Base-by-base conservation (phyloP, 2,113 vertebrate species). In the Connochaetes taurinus region DNA sequence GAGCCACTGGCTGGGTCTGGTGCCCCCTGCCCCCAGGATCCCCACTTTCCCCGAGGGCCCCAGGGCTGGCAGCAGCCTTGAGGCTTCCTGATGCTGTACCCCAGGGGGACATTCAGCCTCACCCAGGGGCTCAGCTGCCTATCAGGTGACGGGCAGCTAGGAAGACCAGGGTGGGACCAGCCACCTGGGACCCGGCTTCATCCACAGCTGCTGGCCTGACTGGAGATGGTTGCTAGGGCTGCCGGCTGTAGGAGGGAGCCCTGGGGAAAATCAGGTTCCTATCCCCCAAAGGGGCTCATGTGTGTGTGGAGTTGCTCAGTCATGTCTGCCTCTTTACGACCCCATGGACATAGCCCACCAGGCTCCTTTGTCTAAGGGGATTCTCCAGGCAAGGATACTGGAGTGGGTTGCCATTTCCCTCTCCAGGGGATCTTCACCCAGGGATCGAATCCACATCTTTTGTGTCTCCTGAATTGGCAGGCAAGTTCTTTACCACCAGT, bases 101-200 rank as follows among this genome's bases (percentile, higher is more conserved):
- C 58, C 60, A 92, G 74, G 58, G 94, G 95, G 87, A 67, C 60
- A 94, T 96, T 57, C 84, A 92, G 19, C 91, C 95, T 93, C 71
- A 97, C 95, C 64, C 27, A 4, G 1, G 40, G 98, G 91, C 96
- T 4, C 7, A 13, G 91, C 76, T 23, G 16, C 31, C 64, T 94
- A 89, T 83, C 87, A 60, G 62, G 95, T 98, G 98, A 98, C 87
- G 7, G 97, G 76, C 98, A 98, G 98, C 98, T 98, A 96, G 71
- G 92, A 92, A 94, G 98, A 98, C 97, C 94, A 45, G 97, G 97
- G 98, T 96, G 98, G 98, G 98, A 98, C 98, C 94, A 97, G 97
- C 62, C 96, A 95, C 98, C 97, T 95, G 98, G 98, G 97, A 98
- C 97, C 96, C 40, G 0, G 97, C 52, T 45, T 53, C 86, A 52